Evolutionary conservation across 2,797 vertebrate genomes (phyloP).

Genomic region (Dromococcyx pavoninus): DNA sequence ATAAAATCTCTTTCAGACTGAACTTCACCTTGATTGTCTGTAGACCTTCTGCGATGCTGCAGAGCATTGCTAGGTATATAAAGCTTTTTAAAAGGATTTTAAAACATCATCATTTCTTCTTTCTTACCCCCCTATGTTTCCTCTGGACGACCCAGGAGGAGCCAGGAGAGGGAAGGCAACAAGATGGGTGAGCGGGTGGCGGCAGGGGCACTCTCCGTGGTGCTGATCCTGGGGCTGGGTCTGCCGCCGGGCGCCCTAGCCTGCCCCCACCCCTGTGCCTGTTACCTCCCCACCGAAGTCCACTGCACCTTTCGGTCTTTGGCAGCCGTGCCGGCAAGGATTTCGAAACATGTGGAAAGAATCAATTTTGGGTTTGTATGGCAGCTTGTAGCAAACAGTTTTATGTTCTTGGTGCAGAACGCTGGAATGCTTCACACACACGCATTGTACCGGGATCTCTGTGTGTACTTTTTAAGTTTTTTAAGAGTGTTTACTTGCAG

Average conservation of each 20-base stretch:
- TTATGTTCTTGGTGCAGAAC: neutral
- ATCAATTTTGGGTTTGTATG: slow-evolving; percentile 90
- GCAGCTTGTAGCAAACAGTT: neutral
- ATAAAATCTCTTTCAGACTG: neutral
- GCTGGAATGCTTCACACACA: accelerated
- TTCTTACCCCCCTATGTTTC: neutral
- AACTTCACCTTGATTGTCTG: neutral
- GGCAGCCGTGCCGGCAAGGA: slow-evolving; percentile 77
- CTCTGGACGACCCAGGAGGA: neutral
- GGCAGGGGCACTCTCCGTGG: slow-evolving; percentile 63
- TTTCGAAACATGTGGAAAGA: slow-evolving; percentile 82
- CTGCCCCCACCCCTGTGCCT: slow-evolving; percentile 89
- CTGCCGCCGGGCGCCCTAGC: neutral
- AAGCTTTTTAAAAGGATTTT: neutral
- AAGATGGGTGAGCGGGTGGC: slow-evolving; percentile 54
- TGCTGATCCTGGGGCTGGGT: slow-evolving; percentile 73
- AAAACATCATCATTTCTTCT: neutral
- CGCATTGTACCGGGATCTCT: neutral
- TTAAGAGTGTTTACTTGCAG: accelerated
- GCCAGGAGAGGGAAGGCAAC: neutral
- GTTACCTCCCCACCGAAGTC: slow-evolving; percentile 87
- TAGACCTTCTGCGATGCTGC: neutral
- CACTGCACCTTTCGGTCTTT: slow-evolving; percentile 96
- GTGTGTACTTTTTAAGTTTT: neutral
- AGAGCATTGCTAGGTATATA: neutral